Base-by-base conservation (phyloP, 2,113 vertebrate genomes). In the Isurus oxyrinchus region DNA sequence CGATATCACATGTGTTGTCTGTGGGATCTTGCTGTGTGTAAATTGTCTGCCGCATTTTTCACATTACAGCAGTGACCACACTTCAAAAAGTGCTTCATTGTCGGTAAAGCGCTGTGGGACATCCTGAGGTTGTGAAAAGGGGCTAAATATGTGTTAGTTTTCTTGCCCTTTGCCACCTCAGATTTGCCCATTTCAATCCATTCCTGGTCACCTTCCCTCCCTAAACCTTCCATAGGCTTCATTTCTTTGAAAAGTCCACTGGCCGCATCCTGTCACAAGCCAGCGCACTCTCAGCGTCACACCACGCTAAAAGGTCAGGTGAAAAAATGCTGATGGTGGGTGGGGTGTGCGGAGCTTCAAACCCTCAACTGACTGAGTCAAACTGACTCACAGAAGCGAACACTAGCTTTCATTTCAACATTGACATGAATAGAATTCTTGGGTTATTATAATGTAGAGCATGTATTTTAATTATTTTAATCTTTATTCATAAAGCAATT, bases 401-500 rank as follows among this genome's bases (percentile, higher is more conserved):
- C 23, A 40, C 35, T 16, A 40, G 2, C 19, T 94, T 61, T 40
- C 13, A 66, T 40, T 66, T 94, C 16, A 63, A 23, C 61, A n/a
- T n/a, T 94, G 4, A 57, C 59, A 63, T 3, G 23, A 40, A 66
- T 21, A 23, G n/a, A 23, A 94, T 44, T 21, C 16, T 61, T 40
- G 5, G 90, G 59, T 63, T 40, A 94, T 66, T 61, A n/a, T 61
- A 35, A 93, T 23, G 59, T 44, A 7, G 59, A 23, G n/a, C 90
- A 63, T 63, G 61, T 40, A 40, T 94, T 63, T 63, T n/a, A 94
- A 94, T 61, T 40, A 63, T 94, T 94, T 93, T 44, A 44, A 63
- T 94, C 90, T 63, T 94, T 94, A 94, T 94, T 94, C 57, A 94
- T 63, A 94, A 94, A 40, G 90, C 90, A 94, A 94, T 94, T 63